phyloP scores from a whole-genome alignment of 2,113 vertebrate genomes.

The Hemiprocne comata region DNA sequence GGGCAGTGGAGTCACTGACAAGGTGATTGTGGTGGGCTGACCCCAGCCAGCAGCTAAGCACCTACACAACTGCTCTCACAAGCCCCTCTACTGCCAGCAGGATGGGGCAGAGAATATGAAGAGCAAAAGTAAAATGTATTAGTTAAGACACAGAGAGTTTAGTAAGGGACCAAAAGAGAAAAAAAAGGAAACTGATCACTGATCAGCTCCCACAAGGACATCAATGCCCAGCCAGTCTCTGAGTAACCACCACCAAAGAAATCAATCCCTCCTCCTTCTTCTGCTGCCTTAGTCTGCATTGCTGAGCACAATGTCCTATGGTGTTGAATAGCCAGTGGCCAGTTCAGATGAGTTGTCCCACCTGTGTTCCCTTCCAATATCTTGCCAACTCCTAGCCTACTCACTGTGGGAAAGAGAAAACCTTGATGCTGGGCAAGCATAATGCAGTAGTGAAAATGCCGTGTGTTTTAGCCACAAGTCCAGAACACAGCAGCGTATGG shows the following conservation, averaged over 20 bases:
- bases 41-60: neutral
- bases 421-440: neutral
- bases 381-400: neutral
- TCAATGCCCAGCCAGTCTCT: neutral
- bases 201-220: neutral
- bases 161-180: neutral
- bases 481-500: neutral
- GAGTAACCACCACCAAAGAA: neutral
- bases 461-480: neutral
- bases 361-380: no score
- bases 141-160: neutral
- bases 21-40: neutral
- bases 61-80: neutral
- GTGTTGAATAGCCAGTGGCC: no score
- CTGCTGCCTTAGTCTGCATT: neutral
- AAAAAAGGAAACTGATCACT: neutral
- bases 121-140: neutral
- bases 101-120: neutral
- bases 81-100: neutral
- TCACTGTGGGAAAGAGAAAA: neutral
- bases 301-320: no score
- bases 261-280: neutral
- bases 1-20: neutral
- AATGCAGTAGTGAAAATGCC: neutral
- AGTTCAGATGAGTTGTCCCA: no score